Base-by-base conservation (phyloP, 1,140 invertebrate genomes). In the Polypedilum vanderplanki region DNA sequence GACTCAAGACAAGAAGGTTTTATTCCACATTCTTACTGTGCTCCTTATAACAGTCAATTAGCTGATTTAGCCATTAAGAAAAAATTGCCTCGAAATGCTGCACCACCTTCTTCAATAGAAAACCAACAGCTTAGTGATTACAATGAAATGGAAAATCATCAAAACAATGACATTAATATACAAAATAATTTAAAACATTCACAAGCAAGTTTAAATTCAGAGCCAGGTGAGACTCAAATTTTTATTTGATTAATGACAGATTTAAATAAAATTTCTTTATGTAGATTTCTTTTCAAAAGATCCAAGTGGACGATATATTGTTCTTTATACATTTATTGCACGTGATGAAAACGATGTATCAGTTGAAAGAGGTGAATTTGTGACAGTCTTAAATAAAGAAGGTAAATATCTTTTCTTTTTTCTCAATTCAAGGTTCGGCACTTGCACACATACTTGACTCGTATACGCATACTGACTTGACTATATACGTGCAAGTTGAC, bases 321-420 rank as follows among this genome's bases (percentile, higher is more conserved):
- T 97, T 0, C 83, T 98, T 3, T 98, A 97, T 81, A 95, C 94
- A 9, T 98, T 97, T 80, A 92, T 93, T 24, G 94, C 94, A 0
- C 83, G 93, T 41, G 94, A 98, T 83, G 96, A 98, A 81, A 97
- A 97, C 81, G 96, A 98, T 82, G 90, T 97, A 0, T 95, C 91
- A 76, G 95, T 98, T 0, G 93, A 97, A 80, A 85, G 94, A 74
- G 95, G 95, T 7, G 95, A 98, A 82, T 94, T 97, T 85, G 94
- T 98, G 1, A 97, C 95, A 22, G 83, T 82, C 83, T 79, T 73
- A 22, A 57, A 18, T 74, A 74, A 73, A 57, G 46, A 57, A 57
- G 46, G 46, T 57, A 57, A 12, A 15, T 9, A 57, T 9, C 17
- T 40, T 15, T 74, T 12, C 8, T 18, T 8, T 1, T 18, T 18